Evolutionary conservation across 2,113 vertebrate genomes (phyloP), one percentile per base, ranked within the genome.

Genomic region (Eonycteris spelaea): DNA sequence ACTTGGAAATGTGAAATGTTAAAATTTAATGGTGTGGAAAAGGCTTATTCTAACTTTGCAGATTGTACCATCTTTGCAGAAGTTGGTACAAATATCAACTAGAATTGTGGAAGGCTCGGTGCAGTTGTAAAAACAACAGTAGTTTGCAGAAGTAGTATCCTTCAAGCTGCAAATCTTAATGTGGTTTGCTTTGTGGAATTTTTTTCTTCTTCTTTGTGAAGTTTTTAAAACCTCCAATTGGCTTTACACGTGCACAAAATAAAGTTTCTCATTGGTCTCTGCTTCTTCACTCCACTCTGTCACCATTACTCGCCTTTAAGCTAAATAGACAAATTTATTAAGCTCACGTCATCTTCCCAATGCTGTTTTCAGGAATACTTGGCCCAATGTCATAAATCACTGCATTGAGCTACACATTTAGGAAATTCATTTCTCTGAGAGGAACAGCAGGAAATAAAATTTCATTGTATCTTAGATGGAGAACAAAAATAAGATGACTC

Each of bases 1-100:
- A 98, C 93, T 97, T 96, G 94, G 97, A 98, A 98, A 98, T 93
- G 97, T 97, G 94, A 98, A 98, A 98, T 82, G 79, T 95, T 98
- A 97, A 98, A 98, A 98, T 97, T 97, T 98, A 98, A 98, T 86
- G 73, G 98, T 70, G 95, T 84, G 74, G 94, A 98, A 98, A 98
- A 98, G 67, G 89, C 71, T 98, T 97, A 74, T 90, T 98, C 94
- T 95, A 96, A 94, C 97, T 98, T 97, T 97, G 6, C 53, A 84
- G 91, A 93, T 84, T 95, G 90, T 97, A 94, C 96, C 80, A 61
- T 96, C 51, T 95, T 82, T 68, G 90, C 11, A 94, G 19, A 97
- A 97, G 95, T 97, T 97, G 78, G 63, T 86, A 87, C 95, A 96
- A 98, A 98, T 3, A 85, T 67, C n/a, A 59, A 59, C 68, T 97